Base-by-base conservation (phyloP, 1,140 invertebrate species). In the Calliphora vicina region DNA sequence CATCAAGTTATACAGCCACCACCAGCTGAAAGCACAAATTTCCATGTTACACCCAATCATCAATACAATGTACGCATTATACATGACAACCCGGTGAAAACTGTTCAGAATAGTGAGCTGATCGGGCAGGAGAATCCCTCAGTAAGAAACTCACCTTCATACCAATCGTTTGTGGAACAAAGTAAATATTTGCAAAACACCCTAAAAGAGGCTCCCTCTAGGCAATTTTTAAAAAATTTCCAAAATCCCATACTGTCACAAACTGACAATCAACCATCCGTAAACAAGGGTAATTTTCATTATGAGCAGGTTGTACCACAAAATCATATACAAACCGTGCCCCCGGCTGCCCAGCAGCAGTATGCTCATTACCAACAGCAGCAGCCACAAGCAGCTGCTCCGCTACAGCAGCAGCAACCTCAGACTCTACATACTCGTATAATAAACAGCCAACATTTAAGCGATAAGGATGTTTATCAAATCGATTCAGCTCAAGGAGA, bases 191-290 rank as follows among this genome's bases (percentile, higher is more conserved):
- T 85, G 29, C 82, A 73, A 1, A 83, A 85, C 15, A 43, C 20
- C 0, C n/a, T 5, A 9, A 84, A 85, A 0, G 87, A 90, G 57
- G 88, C 88, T 0, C 88, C 88, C 0, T 90, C 88, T 0, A 67
- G 88, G 8, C 84, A 88, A 45, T 90, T 90, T 80, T 84, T 90
- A 13, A 88, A 88, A 13, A 86, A 84, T 76, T 90, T 90, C 25
- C 35, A 78, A 78, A 89, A 88, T 67, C 88, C 88, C 9, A 83
- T 85, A 1, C 50, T 89, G 0, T 84, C 86, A 2, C 82, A 83
- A 4, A 85, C 85, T 71, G 86, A 76, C 1, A 82, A 86, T 2
- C 83, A 85, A 8, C 84, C 84, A 1, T 25, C 80, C 0, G 45
- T 86, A 27, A 17, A 82, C 5, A 89, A 88, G 71, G 88, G 87